These are phyloP conservation scores for Ceratina australensis DNA, from an alignment of 1,140 invertebrate genomes.

Conservation along the genomic window DNA sequence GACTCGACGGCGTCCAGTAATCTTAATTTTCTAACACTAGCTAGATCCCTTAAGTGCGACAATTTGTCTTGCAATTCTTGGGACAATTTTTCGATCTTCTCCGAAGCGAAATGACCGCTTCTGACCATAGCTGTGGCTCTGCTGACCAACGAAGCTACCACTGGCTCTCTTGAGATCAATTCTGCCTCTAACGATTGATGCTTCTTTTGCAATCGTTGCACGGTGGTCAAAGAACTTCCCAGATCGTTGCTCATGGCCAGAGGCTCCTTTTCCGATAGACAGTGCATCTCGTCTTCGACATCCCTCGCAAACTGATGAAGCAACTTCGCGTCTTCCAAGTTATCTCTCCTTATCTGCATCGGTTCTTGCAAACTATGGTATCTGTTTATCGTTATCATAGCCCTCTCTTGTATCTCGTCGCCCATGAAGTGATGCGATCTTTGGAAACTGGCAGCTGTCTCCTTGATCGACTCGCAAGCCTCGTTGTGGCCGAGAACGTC, in stretches of 20 bases:
- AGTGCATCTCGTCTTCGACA: constrained; percentile 91
- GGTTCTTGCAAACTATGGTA: constrained; percentile 93
- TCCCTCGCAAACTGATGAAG: constrained; percentile 92
- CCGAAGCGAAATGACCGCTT: constrained; percentile 90
- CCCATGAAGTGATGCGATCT: constrained; percentile 91
- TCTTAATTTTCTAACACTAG: constrained; percentile 85
- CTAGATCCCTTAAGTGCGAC: constrained; percentile 84
- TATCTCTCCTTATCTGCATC: constrained; percentile 92
- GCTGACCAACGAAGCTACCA: constrained; percentile 85
- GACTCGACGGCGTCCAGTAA: constrained; percentile 91
- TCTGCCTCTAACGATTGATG: constrained; percentile 93
- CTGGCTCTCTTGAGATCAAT: constrained; percentile 89
- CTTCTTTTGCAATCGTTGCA: constrained; percentile 98
- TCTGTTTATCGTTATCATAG: constrained; percentile 85
- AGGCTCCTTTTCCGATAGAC: constrained; percentile 92
- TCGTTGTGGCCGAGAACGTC: constrained; percentile 90
- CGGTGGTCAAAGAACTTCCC: constrained; percentile 90
- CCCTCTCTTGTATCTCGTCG: constrained; percentile 89
- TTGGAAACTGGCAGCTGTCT: constrained; percentile 87
- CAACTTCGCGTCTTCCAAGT: constrained; percentile 91
- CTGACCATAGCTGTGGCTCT: constrained; percentile 89
- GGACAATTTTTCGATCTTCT: constrained; percentile 84
- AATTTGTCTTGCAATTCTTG: constrained; percentile 84
- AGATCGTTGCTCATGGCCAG: constrained; percentile 89
- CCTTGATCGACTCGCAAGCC: constrained; percentile 87